Conservation (phyloP, 2,888 invertebrate species). For the Pachydiplax longipennis region DNA sequence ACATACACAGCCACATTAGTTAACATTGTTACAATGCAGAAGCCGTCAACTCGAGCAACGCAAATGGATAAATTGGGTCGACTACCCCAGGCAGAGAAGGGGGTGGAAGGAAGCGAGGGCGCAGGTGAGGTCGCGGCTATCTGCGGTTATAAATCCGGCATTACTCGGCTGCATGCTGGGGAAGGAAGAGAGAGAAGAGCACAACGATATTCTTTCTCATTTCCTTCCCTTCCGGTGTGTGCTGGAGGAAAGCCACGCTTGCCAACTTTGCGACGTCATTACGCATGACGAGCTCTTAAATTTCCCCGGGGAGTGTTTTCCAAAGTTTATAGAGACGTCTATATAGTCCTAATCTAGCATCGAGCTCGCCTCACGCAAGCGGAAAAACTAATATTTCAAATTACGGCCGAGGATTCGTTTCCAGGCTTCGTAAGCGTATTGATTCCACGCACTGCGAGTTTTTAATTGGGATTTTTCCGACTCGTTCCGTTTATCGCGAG, state of each 20-base stretch:
- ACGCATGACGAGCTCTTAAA: too few relatives aligned
- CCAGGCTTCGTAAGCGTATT: too few relatives aligned
- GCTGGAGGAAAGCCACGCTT: neutral
- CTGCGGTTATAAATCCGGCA: constrained; percentile 33
- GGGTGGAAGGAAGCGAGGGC: neutral
- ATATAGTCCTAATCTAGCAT: too few relatives aligned
- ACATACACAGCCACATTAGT: neutral
- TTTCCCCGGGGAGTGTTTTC: too few relatives aligned
- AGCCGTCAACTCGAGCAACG: constrained; percentile 9
- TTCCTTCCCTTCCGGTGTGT: neutral
- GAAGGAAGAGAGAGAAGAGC: neutral
- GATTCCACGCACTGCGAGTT: too few relatives aligned
- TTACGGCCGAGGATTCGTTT: too few relatives aligned
- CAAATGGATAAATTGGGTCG: constrained; percentile 6
- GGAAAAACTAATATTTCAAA: too few relatives aligned
- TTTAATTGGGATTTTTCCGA: too few relatives aligned
- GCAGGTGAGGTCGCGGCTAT: constrained; percentile 22
- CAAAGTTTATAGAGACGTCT: too few relatives aligned
- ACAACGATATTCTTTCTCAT: constrained; percentile 13
- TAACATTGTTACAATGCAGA: constrained; percentile 4
- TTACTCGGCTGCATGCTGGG: neutral
- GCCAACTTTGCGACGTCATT: too few relatives aligned
- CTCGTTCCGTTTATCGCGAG: too few relatives aligned
- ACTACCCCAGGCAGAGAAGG: neutral
- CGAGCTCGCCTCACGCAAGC: too few relatives aligned